Conservation (phyloP, 2,888 invertebrate genomes). For the Atherix ibis region DNA sequence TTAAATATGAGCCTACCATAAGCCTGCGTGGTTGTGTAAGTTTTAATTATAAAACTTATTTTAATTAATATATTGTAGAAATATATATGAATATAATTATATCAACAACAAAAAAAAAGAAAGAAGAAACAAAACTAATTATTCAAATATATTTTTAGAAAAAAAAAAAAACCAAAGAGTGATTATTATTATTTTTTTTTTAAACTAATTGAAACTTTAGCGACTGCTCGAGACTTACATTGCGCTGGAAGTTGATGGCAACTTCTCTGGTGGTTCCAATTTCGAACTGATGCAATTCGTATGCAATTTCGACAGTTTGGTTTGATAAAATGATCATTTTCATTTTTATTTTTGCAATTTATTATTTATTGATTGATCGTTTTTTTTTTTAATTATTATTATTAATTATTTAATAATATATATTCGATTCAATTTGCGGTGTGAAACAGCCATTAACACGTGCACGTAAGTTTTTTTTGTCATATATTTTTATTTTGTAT, state of each 20-base stretch:
- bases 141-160: too few species aligned
- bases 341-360: constrained; percentile 9
- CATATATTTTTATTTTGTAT: neutral
- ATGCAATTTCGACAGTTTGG: too few species aligned
- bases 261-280: constrained; percentile 23
- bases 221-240: constrained; percentile 18
- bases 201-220: constrained; percentile 3
- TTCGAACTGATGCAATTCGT: constrained; percentile 19
- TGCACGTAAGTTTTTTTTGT: neutral
- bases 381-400: constrained; percentile 4
- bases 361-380: too few species aligned
- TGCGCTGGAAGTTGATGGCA: constrained; percentile 20
- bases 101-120: too few species aligned
- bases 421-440: constrained; percentile 1
- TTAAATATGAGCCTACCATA: too few species aligned
- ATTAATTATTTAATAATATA: neutral
- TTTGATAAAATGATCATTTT: constrained; percentile 4
- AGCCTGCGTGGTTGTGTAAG: too few species aligned
- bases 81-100: too few species aligned
- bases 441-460: neutral
- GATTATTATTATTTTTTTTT: too few species aligned
- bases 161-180: too few species aligned
- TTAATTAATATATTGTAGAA: too few species aligned
- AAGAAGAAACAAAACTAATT: too few species aligned
- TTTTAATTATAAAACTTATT: too few species aligned